phyloP scores from a whole-genome alignment of 2,888 invertebrate genomes.

The Habrosyne pyritoides region DNA sequence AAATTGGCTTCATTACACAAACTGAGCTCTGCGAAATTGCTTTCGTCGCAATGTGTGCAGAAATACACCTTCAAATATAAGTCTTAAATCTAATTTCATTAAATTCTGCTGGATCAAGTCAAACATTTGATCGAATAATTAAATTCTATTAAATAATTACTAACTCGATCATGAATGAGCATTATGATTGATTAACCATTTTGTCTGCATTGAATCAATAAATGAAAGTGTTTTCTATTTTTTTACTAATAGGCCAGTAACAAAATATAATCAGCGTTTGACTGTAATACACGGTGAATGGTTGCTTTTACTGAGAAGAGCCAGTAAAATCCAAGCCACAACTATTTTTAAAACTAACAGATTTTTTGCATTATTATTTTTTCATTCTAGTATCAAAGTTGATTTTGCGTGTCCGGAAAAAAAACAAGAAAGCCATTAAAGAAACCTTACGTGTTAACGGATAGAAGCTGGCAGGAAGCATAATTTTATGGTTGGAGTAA shows the following conservation, averaged over 20 bases:
- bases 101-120: neutral
- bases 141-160: neutral
- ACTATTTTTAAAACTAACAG: no score
- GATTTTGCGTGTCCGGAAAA: no score
- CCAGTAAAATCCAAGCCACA: no score
- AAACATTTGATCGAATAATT: neutral
- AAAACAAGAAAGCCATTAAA: neutral
- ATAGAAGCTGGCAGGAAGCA: neutral
- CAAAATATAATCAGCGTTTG: no score
- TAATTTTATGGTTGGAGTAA: neutral
- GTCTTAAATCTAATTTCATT: neutral
- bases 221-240: no score
- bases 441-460: neutral
- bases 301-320: no score
- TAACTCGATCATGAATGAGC: neutral
- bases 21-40: constrained; percentile 6
- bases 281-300: no score
- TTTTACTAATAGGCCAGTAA: no score
- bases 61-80: neutral
- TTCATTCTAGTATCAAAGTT: no score
- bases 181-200: no score
- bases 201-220: no score
- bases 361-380: no score
- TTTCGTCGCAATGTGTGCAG: neutral
- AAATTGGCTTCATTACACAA: constrained; percentile 9